These are phyloP conservation scores for human (Homo sapiens) DNA, from an alignment of 2,113 vertebrate genomes.

Conservation along the genomic window DNA sequence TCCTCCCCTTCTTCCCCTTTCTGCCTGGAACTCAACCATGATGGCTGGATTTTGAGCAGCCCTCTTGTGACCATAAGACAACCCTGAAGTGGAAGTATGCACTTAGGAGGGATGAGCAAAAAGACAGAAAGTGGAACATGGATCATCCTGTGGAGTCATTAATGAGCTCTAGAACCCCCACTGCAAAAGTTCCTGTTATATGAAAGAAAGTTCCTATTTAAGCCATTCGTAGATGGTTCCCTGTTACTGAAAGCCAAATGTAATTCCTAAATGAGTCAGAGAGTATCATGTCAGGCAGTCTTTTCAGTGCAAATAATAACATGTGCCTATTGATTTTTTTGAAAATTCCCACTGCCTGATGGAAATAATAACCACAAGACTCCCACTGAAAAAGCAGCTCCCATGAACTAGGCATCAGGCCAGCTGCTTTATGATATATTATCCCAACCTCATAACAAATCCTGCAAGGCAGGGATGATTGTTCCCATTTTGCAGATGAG, in stretches of 20 bases:
- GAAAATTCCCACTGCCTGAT: not conserved
- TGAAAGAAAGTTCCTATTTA: not conserved
- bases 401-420: not conserved
- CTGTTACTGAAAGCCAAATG: not conserved
- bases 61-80: not conserved
- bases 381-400: not conserved
- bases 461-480: not conserved
- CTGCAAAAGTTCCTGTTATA: not conserved
- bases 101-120: not conserved
- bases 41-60: slow-evolving; percentile 38
- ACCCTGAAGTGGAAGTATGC: not conserved
- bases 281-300: not conserved
- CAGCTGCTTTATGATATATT: not conserved
- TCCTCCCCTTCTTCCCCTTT: not conserved
- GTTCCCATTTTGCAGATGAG: not conserved
- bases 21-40: not conserved
- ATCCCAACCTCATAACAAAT: not conserved
- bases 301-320: slow-evolving; percentile 26
- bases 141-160: not conserved
- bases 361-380: not conserved
- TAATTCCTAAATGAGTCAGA: not conserved
- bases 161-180: not conserved
- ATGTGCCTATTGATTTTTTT: not conserved
- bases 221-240: not conserved
- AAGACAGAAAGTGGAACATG: not conserved